These are phyloP conservation scores for Delphinus delphis DNA, from an alignment of 2,113 vertebrate species.

Conservation along the genomic window DNA sequence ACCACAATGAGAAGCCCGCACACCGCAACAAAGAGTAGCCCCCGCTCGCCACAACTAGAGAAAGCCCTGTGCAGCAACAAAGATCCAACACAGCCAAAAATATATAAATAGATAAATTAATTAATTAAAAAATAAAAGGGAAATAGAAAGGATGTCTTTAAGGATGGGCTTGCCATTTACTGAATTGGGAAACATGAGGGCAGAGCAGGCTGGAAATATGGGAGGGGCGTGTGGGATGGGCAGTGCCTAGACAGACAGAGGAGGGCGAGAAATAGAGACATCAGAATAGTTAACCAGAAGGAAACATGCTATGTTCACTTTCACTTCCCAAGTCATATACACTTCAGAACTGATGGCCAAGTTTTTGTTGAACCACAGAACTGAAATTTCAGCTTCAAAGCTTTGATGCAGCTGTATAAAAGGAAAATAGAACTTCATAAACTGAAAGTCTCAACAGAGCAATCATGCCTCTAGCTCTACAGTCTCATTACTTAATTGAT, in stretches of 20 bases:
- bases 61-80: too few species aligned
- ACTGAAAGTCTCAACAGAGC: background rate
- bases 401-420: background rate
- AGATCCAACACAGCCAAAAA: too few species aligned
- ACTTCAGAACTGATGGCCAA: background rate
- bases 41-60: too few species aligned
- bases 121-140: too few species aligned
- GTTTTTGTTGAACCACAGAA: background rate
- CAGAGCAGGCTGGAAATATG: background rate
- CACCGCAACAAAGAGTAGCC: too few species aligned
- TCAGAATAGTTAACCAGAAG: background rate
- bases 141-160: background rate
- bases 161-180: background rate
- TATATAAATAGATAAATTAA: too few species aligned
- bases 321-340: background rate
- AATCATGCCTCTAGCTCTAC: background rate
- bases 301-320: background rate
- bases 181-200: background rate
- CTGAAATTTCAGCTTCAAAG: background rate
- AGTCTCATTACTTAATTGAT: background rate
- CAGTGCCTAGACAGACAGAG: too few species aligned
- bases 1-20: too few species aligned
- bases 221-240: too few species aligned
- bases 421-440: background rate
- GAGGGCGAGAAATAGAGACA: background rate